Percentiles rank a stretch among this genome's conserved stretches.
These are phyloP conservation scores for Nylanderia fulva DNA, from an alignment of 1,140 invertebrate species.

Conservation along the genomic window DNA sequence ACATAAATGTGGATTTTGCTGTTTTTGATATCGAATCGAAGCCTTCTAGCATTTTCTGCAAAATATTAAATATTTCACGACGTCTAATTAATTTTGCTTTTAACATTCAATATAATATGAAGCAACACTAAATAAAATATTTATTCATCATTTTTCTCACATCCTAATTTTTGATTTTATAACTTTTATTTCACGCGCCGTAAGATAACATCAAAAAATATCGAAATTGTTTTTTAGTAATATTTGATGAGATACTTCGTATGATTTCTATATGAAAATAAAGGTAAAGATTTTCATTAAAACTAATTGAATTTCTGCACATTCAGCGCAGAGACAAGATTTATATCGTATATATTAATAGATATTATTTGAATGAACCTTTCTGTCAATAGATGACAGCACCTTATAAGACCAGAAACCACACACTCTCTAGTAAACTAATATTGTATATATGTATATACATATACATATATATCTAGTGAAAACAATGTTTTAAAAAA, in stretches of 20 bases:
- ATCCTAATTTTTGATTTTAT: neutral
- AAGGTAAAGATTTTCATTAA: neutral
- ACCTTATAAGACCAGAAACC: conserved; percentile 33
- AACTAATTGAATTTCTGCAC: neutral
- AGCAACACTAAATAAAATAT: neutral
- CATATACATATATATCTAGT: neutral
- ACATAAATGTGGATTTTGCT: neutral
- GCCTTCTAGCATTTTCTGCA: neutral
- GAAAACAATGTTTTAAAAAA: neutral
- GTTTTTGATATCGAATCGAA: neutral
- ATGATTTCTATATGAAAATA: neutral
- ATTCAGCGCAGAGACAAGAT: neutral
- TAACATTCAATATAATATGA: neutral
- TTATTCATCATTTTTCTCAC: neutral
- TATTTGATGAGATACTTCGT: neutral
- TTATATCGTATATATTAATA: conserved; percentile 46
- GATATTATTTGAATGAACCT: conserved; percentile 30
- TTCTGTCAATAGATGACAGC: conserved; percentile 53
- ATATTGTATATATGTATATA: neutral
- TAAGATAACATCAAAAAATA: neutral
- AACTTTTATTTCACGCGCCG: neutral
- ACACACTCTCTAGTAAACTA: conserved; percentile 1
- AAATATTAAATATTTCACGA: neutral
- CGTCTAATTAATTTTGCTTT: neutral
- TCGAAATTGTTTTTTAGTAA: neutral